These are phyloP conservation scores for Hydrotaea diabolus DNA, from an alignment of 2,888 invertebrate genomes.

Conservation along the genomic window DNA sequence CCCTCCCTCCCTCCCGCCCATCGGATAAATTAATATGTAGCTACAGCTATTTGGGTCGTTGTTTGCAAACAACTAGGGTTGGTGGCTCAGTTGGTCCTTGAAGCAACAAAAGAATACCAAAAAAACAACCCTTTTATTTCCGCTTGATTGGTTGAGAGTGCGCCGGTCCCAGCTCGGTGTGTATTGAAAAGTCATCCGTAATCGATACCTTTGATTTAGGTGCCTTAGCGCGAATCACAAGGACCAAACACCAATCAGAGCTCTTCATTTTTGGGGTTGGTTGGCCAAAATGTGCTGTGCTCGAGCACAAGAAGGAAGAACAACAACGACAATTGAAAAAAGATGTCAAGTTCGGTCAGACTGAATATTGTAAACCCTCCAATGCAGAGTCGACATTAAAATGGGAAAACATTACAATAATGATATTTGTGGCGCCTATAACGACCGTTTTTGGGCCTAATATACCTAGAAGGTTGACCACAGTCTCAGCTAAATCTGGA, in stretches of 20 bases:
- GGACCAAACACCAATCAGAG: slow-evolving; percentile 4
- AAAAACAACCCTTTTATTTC: slow-evolving; percentile 60
- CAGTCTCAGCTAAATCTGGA: too few species aligned
- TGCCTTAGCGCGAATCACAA: slow-evolving; percentile 68
- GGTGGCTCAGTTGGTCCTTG: neutral
- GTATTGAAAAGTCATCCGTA: slow-evolving; percentile 78
- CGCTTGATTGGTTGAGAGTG: slow-evolving; percentile 54
- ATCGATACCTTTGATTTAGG: slow-evolving; percentile 79
- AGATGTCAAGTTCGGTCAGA: too few species aligned
- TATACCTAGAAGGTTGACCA: too few species aligned
- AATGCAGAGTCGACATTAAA: too few species aligned
- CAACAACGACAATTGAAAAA: neutral
- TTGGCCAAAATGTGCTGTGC: neutral
- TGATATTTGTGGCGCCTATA: too few species aligned
- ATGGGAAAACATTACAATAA: too few species aligned
- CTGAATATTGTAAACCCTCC: too few species aligned
- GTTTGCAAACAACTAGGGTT: neutral
- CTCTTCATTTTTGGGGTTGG: neutral
- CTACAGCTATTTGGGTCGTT: too few species aligned
- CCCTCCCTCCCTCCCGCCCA: too few species aligned
- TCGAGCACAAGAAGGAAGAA: neutral
- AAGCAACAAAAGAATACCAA: neutral
- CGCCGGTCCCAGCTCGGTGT: slow-evolving; percentile 47
- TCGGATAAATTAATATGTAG: slow-evolving; percentile 19
- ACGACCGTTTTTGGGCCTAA: too few species aligned